Conservation (phyloP, 2,888 invertebrate species). For the Ligdia adustata region DNA sequence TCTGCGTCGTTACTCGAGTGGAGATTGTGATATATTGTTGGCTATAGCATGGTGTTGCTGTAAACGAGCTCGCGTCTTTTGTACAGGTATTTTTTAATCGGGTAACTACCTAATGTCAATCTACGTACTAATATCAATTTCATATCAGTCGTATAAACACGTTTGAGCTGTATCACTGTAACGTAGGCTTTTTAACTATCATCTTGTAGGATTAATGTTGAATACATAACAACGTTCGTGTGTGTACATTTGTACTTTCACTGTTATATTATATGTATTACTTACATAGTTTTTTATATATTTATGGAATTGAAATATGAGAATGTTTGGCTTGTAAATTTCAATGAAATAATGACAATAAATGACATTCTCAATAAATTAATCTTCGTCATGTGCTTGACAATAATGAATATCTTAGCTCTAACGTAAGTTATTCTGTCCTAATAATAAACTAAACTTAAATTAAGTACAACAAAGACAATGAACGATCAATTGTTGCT, state of each 20-base stretch:
- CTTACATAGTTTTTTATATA: conserved; percentile 1
- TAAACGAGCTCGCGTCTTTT: conserved; percentile 45
- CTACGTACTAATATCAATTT: conserved; percentile 75
- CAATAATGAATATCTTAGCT: conserved; percentile 21
- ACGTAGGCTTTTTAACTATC: conserved; percentile 32
- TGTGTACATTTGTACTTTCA: conserved; percentile 17
- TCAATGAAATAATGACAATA: conserved; percentile 10
- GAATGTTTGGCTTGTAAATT: conserved; percentile 7
- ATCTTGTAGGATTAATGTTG: conserved; percentile 27
- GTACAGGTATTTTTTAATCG: conserved; percentile 60
- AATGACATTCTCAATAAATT: not conserved
- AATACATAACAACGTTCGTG: conserved; percentile 31
- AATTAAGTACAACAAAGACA: conserved; percentile 22
- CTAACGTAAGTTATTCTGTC: too few species aligned
- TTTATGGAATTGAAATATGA: conserved; percentile 13
- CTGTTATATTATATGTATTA: conserved; percentile 16
- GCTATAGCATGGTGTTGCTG: conserved; percentile 42
- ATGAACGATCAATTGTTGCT: conserved; percentile 26
- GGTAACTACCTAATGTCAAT: conserved; percentile 79
- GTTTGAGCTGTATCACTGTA: conserved; percentile 55
- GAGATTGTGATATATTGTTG: conserved; percentile 59
- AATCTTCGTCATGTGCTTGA: conserved; percentile 21
- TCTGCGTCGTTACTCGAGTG: conserved; percentile 36
- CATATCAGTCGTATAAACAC: conserved; percentile 70
- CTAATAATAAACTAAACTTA: too few species aligned